Conservation (phyloP, 2,888 invertebrate species). For the Agrochola circellaris region DNA sequence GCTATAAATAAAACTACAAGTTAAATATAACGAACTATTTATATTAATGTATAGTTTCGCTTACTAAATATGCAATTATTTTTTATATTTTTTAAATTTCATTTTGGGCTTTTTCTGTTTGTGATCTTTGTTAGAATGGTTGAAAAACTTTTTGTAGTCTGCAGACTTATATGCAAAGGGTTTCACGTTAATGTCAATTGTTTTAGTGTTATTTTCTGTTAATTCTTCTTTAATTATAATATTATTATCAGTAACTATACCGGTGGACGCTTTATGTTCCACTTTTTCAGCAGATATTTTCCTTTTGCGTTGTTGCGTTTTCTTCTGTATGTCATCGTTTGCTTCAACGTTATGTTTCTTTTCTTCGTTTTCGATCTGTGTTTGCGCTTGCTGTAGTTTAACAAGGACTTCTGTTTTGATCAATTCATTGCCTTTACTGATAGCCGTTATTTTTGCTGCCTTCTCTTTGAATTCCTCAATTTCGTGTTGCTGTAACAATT, state of each 20-base stretch:
- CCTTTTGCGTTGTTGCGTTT: conserved; percentile 72
- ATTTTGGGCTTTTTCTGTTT: conserved; percentile 78
- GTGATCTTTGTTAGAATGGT: conserved; percentile 74
- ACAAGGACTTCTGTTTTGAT: conserved; percentile 79
- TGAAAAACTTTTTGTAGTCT: conserved; percentile 81
- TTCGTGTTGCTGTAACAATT: conserved; percentile 78
- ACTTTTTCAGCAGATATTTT: conserved; percentile 71
- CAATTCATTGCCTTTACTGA: conserved; percentile 79
- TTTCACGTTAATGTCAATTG: conserved; percentile 64
- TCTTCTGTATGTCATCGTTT: conserved; percentile 52
- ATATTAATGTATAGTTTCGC: conserved; percentile 73
- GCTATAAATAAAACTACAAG: conserved; percentile 61
- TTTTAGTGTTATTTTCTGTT: conserved; percentile 59
- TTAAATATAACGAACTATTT: conserved; percentile 68
- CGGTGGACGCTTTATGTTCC: conserved; percentile 62
- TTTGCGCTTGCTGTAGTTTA: conserved; percentile 76
- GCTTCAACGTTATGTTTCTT: conserved; percentile 31
- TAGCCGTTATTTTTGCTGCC: conserved; percentile 81
- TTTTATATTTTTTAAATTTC: conserved; percentile 80
- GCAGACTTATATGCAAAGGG: conserved; percentile 77
- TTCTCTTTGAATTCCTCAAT: conserved; percentile 80
- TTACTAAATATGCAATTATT: conserved; percentile 70
- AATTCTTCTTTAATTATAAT: conserved; percentile 58
- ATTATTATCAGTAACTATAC: conserved; percentile 46
- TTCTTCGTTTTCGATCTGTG: conserved; percentile 69